Conservation (phyloP, 1,140 invertebrate species). For the Brachystomella parvula region DNA sequence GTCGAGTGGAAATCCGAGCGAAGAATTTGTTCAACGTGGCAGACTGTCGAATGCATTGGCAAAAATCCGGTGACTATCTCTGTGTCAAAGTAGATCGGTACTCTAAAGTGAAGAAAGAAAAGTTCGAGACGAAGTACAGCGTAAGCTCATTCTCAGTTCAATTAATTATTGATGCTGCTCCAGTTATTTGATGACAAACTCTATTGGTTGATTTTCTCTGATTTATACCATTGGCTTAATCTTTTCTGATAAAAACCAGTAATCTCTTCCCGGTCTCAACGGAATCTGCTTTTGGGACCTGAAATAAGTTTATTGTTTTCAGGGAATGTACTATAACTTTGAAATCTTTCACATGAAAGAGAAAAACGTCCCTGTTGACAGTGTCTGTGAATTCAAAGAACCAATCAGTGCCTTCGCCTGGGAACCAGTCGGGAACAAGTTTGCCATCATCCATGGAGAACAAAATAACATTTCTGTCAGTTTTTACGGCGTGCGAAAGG, state of each 20-base stretch:
- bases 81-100: slow-evolving; percentile 98
- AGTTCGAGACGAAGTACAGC: slow-evolving; percentile 79
- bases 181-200: slow-evolving; percentile 1
- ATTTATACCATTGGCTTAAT: slow-evolving; percentile 10
- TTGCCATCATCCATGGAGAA: slow-evolving; percentile 93
- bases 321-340: slow-evolving; percentile 97
- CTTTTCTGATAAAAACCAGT: slow-evolving; percentile 25
- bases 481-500: slow-evolving; percentile 84
- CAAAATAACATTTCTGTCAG: slow-evolving; percentile 77
- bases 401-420: slow-evolving; percentile 93
- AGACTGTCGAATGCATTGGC: slow-evolving; percentile 98
- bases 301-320: slow-evolving; percentile 41
- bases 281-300: neutral
- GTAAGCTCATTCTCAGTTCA: slow-evolving; percentile 46
- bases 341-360: slow-evolving; percentile 98
- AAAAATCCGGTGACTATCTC: slow-evolving; percentile 93
- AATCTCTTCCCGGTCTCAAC: neutral
- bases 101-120: slow-evolving; percentile 83
- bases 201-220: neutral
- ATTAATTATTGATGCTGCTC: slow-evolving; percentile 9
- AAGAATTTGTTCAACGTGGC: slow-evolving; percentile 97
- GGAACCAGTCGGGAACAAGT: slow-evolving; percentile 94
- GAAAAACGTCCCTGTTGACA: slow-evolving; percentile 96
- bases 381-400: slow-evolving; percentile 83
- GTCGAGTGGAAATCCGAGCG: slow-evolving; percentile 79